Conservation (phyloP, 2,797 vertebrate genomes). For the Lacerta bilineata region DNA sequence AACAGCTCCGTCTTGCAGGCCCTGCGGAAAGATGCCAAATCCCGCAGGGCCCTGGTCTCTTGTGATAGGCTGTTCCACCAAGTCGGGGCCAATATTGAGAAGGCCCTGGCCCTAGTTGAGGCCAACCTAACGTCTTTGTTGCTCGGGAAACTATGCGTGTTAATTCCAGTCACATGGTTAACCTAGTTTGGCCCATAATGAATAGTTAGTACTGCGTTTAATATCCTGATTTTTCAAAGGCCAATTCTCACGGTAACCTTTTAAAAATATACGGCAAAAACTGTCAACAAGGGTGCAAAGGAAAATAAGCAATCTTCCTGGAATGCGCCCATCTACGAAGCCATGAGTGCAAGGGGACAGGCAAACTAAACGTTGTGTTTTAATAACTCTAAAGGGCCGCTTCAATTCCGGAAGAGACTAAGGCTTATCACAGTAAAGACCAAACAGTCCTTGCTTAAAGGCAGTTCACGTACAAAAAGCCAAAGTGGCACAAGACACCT, state of each 20-base stretch:
- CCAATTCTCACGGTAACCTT: neutral
- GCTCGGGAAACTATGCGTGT: neutral
- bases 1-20: too few species aligned
- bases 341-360: neutral
- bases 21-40: too few species aligned
- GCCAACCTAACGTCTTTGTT: too few species aligned
- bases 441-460: neutral
- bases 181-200: neutral
- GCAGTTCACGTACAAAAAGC: neutral
- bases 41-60: too few species aligned
- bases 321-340: neutral
- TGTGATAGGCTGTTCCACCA: too few species aligned
- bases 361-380: neutral
- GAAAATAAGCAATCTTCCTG: neutral
- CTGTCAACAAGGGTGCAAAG: neutral
- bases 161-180: neutral
- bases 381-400: neutral
- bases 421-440: neutral
- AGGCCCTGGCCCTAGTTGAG: too few species aligned
- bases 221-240: neutral
- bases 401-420: constrained; percentile 4
- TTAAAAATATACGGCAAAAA: neutral
- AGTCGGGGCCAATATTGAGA: too few species aligned
- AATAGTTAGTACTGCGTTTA: neutral
- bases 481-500: neutral